Evolutionary conservation across 2,113 vertebrate species (phyloP).

Genomic region (Epinephelus moara): DNA sequence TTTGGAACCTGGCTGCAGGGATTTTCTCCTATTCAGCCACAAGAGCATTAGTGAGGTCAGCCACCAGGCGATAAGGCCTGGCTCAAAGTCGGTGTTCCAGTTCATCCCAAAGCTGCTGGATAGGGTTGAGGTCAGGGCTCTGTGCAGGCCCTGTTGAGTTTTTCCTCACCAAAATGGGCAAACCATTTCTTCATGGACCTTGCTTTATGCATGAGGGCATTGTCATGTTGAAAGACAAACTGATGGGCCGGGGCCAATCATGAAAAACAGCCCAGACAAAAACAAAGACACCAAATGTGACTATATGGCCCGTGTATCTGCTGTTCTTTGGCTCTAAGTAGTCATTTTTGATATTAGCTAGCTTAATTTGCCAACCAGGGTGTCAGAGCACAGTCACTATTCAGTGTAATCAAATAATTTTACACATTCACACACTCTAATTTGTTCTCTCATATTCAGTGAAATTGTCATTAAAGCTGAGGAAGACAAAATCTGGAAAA

Average conservation of each 20-base stretch:
- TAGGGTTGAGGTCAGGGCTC: conserved; percentile 1
- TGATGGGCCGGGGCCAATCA: too few species aligned
- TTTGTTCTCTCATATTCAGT: too few species aligned
- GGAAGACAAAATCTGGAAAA: too few species aligned
- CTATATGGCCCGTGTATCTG: too few species aligned
- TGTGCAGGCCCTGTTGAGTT: not conserved
- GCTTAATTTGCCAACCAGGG: too few species aligned
- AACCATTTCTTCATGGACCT: not conserved
- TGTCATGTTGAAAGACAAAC: not conserved
- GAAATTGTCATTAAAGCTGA: too few species aligned
- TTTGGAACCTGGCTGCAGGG: conserved; percentile 19
- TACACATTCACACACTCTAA: too few species aligned
- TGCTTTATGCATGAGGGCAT: too few species aligned
- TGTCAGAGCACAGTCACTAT: too few species aligned
- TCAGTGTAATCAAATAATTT: too few species aligned
- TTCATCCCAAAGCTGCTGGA: conserved; percentile 16
- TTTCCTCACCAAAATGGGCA: not conserved
- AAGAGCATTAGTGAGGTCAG: conserved; percentile 1
- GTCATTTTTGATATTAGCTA: too few species aligned
- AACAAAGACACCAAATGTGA: not conserved
- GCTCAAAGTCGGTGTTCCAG: conserved; percentile 3
- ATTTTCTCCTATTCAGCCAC: conserved; percentile 26
- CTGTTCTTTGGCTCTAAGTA: too few species aligned
- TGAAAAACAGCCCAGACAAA: not conserved
- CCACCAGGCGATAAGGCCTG: conserved; percentile 6